Percentiles rank a stretch among this genome's conserved stretches.
Conservation (phyloP, 2,888 invertebrate species). For the Eucera pruinosa region DNA sequence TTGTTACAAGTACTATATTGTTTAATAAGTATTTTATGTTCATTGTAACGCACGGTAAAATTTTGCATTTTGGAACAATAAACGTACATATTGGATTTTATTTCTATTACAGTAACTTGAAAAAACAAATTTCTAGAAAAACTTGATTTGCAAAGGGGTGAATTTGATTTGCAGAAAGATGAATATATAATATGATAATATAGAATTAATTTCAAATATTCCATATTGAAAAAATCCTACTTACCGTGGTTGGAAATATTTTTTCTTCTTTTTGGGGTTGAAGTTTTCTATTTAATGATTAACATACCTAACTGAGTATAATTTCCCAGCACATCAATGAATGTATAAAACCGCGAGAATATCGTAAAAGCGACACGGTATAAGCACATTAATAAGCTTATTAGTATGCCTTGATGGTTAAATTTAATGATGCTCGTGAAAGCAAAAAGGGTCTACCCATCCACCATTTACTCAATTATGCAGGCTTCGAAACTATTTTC, state of each 20-base stretch:
- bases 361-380: constrained; percentile 43
- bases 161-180: too few relatives aligned
- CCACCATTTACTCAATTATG: constrained; percentile 72
- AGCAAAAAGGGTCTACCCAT: constrained; percentile 25
- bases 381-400: constrained; percentile 56
- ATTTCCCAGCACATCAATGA: constrained; percentile 17
- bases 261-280: neutral
- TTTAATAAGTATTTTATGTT: too few relatives aligned
- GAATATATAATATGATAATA: too few relatives aligned
- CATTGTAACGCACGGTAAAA: too few relatives aligned
- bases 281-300: neutral
- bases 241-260: neutral
- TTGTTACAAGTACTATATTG: too few relatives aligned
- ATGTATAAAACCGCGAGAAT: constrained; percentile 9
- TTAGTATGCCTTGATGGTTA: constrained; percentile 57
- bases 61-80: too few relatives aligned
- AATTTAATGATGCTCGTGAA: constrained; percentile 58
- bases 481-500: constrained; percentile 68
- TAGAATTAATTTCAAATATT: too few relatives aligned
- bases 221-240: too few relatives aligned
- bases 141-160: too few relatives aligned
- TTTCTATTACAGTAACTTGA: too few relatives aligned
- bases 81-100: too few relatives aligned
- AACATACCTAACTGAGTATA: neutral
- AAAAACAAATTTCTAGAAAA: too few relatives aligned